Conservation (phyloP, 2,113 vertebrate species). For the Isurus oxyrinchus region DNA sequence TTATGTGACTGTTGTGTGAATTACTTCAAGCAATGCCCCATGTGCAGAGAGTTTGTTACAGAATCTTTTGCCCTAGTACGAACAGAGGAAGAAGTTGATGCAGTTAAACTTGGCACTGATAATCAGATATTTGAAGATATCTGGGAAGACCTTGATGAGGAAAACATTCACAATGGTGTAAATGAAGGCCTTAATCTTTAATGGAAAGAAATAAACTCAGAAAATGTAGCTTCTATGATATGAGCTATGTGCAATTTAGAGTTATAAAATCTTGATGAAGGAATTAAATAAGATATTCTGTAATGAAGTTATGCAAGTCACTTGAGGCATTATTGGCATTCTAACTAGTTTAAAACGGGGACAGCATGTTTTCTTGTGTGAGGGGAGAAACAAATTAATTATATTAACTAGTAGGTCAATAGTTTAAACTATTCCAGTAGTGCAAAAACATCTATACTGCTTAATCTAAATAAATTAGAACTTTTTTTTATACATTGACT, state of each 20-base stretch:
- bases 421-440: neutral
- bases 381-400: neutral
- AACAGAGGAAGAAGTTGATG: neutral
- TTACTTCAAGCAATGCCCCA: conserved; percentile 84
- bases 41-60: conserved; percentile 81
- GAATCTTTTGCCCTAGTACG: conserved; percentile 73
- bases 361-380: neutral
- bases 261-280: neutral
- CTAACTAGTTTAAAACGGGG: neutral
- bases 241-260: conserved; percentile 21
- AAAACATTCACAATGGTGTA: neutral
- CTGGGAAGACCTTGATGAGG: conserved; percentile 6
- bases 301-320: neutral
- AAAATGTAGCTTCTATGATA: neutral
- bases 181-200: neutral
- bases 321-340: no score
- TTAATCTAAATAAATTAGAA: neutral
- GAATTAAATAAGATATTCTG: neutral
- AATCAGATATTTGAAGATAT: neutral
- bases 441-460: neutral
- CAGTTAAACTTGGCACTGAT: neutral
- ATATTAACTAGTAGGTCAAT: neutral
- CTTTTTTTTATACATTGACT: neutral
- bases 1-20: conserved; percentile 74
- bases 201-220: neutral